Evolutionary conservation across 2,113 vertebrate genomes (phyloP).

Genomic region (Accipiter virgatus): DNA sequence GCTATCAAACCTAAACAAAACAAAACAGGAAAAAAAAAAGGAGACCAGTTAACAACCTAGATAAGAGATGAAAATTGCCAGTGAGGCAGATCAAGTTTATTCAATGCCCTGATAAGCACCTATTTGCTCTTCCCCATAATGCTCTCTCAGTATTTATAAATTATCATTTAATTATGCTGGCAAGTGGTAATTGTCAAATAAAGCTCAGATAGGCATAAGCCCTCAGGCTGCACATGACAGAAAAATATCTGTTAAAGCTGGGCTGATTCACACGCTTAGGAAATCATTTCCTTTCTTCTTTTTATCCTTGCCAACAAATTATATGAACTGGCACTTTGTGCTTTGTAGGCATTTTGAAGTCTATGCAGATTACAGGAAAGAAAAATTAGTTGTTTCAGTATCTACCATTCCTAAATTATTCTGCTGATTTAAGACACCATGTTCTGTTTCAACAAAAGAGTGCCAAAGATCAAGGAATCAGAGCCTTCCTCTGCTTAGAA

Average conservation of each 20-base stretch:
- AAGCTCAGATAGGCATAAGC: constrained; percentile 83
- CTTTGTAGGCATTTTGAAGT: constrained; percentile 81
- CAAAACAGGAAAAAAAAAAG: constrained; percentile 37
- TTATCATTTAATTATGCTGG: constrained; percentile 92
- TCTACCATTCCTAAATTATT: constrained; percentile 79
- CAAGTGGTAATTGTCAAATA: constrained; percentile 90
- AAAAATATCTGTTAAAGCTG: constrained; percentile 83
- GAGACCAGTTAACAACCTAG: constrained; percentile 78
- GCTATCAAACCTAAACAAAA: constrained; percentile 74
- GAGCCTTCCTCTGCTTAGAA: constrained; percentile 66
- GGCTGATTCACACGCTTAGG: constrained; percentile 81
- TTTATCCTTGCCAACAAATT: constrained; percentile 83
- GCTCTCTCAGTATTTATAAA: constrained; percentile 92
- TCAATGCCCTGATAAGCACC: constrained; percentile 87
- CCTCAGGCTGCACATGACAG: constrained; percentile 79
- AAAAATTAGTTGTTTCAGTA: constrained; percentile 81
- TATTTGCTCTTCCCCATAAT: constrained; percentile 89
- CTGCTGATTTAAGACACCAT: constrained; percentile 76
- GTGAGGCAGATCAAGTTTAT: constrained; percentile 86
- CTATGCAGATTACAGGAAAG: constrained; percentile 79
- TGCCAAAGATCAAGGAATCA: constrained; percentile 76
- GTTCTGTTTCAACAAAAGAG: constrained; percentile 73
- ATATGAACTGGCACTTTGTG: constrained; percentile 80
- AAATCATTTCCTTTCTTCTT: constrained; percentile 82
- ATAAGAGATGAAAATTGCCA: constrained; percentile 87